These are phyloP conservation scores for Schizopygopsis pylzovi DNA, from an alignment of 2,797 vertebrate genomes.

Conservation along the genomic window DNA sequence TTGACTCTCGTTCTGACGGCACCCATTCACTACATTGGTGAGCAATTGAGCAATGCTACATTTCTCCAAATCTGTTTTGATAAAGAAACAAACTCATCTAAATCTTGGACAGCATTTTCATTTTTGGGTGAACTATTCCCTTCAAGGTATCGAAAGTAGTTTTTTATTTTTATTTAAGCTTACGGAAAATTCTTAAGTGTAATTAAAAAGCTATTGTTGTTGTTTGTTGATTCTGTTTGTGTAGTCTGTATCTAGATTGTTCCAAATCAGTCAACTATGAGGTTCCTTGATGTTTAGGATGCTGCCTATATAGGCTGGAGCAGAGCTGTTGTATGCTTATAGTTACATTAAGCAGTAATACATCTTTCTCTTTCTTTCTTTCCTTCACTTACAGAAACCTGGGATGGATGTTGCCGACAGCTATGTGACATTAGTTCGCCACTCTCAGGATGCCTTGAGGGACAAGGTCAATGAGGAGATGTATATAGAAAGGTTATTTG, in stretches of 20 bases:
- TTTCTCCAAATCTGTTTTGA: neutral
- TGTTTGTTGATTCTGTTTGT: neutral
- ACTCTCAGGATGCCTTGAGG: slow-evolving; percentile 99
- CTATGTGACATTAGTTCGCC: slow-evolving; percentile 97
- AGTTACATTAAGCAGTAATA: neutral
- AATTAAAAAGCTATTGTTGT: neutral
- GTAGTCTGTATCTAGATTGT: neutral
- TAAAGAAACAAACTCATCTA: neutral
- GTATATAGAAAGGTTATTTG: slow-evolving; percentile 99
- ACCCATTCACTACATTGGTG: neutral
- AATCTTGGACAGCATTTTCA: no score
- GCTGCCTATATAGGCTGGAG: neutral
- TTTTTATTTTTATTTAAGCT: neutral
- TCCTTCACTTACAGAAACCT: slow-evolving; percentile 86
- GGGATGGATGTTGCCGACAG: slow-evolving; percentile 98
- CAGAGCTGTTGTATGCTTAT: neutral
- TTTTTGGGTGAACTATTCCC: neutral
- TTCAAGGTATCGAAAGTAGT: no score
- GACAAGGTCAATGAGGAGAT: slow-evolving; percentile 99
- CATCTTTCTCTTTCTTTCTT: neutral
- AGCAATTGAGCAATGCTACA: neutral
- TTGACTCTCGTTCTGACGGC: neutral
- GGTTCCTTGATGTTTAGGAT: neutral
- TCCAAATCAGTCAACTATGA: neutral
- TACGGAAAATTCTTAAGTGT: neutral